Evolutionary conservation across 1,140 invertebrate species (phyloP).

Genomic region (Oscheius sp.): DNA sequence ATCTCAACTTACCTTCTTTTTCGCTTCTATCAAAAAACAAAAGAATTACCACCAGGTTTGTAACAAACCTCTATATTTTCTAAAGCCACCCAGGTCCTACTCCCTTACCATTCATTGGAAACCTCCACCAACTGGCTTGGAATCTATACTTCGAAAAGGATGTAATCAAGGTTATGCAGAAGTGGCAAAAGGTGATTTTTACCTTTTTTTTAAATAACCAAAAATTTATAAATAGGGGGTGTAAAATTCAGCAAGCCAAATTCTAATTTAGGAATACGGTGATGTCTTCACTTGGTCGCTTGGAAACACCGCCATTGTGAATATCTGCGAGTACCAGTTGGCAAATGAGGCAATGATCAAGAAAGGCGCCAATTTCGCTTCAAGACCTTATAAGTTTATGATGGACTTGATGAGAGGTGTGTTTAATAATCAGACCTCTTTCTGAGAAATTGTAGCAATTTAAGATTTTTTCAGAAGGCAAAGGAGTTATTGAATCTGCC

Average conservation of each 20-base stretch:
- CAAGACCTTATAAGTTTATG: background rate
- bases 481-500: conserved; percentile 57
- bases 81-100: background rate
- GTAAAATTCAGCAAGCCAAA: too few relatives aligned
- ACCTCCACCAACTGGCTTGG: background rate
- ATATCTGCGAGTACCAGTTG: conserved; percentile 26
- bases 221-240: too few relatives aligned
- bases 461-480: conserved; percentile 25
- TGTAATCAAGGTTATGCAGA: background rate
- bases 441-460: too few relatives aligned
- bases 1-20: background rate
- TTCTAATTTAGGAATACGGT: conserved; percentile 12
- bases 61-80: too few relatives aligned
- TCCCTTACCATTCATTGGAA: conserved; percentile 16
- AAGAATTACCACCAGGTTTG: background rate
- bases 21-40: background rate
- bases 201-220: background rate
- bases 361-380: conserved; percentile 9
- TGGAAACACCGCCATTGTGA: conserved; percentile 22
- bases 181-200: background rate
- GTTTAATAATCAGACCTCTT: too few relatives aligned
- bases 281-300: conserved; percentile 38
- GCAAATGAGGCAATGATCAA: conserved; percentile 33
- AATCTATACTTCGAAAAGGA: background rate
- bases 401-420: background rate